These are phyloP conservation scores for Tetheella fluctuosa DNA, from an alignment of 2,888 invertebrate species.

Conservation along the genomic window DNA sequence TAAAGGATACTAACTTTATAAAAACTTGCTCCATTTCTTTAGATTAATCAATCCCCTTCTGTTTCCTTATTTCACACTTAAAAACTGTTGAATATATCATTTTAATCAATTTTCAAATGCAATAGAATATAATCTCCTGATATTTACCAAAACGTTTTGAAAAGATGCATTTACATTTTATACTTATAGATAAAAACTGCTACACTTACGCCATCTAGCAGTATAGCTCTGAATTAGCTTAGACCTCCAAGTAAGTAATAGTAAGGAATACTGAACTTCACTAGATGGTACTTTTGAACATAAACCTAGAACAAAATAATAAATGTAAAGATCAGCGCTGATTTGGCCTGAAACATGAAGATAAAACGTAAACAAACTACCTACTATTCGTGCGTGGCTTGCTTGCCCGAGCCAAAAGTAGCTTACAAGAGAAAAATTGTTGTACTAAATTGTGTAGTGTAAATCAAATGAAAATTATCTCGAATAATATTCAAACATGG, in stretches of 20 bases:
- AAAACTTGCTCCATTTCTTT: conserved; percentile 3
- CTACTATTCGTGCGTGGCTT: too few species aligned
- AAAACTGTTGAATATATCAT: background rate
- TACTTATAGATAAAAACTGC: background rate
- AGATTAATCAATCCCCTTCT: conserved; percentile 5
- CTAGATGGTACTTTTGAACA: too few species aligned
- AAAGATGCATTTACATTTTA: background rate
- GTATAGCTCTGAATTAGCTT: background rate
- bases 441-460: too few species aligned
- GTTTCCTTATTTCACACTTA: background rate
- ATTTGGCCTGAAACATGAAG: too few species aligned
- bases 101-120: background rate
- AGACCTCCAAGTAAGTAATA: background rate
- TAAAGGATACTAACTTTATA: conserved; percentile 3
- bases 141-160: background rate
- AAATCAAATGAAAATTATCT: too few species aligned
- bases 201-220: conserved; percentile 5
- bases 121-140: background rate
- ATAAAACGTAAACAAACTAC: too few species aligned
- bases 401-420: too few species aligned
- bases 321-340: too few species aligned
- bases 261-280: background rate
- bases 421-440: too few species aligned
- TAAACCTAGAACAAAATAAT: too few species aligned
- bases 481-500: too few species aligned